Evolutionary conservation across 2,888 invertebrate species (phyloP), one percentile per base, ranked within the genome.

Genomic region (Pachymerium ferrugineum): DNA sequence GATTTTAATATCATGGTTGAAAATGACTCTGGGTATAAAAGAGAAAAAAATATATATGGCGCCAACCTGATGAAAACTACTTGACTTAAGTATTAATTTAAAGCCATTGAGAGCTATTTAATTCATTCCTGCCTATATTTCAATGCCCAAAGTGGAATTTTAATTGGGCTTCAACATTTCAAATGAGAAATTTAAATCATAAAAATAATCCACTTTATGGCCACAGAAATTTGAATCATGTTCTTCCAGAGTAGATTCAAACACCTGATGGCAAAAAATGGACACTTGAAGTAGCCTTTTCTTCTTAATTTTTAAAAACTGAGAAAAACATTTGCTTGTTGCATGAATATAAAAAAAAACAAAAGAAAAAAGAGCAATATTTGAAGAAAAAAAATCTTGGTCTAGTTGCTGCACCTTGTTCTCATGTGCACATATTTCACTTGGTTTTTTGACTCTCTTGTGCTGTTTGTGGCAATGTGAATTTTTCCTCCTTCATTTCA

Each of bases 231-330:
- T 54, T 54, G 54, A 54, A 54, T 54, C 54, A 22, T 54, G 54
- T 54, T 54, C 54, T 54, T 54, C 54, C 54, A 54, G 54, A 54
- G 54, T 54, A 54, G 54, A 54, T 54, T 54, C 54, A 54, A 54
- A 47, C 47, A 12, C 47, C 47, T 47, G 47, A 47, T 47, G 47
- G 47, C 47, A 47, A 10, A 38, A 38, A 38, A 38, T 12, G 38
- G 38, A 38, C 16, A 38, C 16, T 38, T 47, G 19, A 47, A 19
- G 19, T 19, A 19, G 47, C 19, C 19, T 47, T 47, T 16, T 47
- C 4, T 47, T 42, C 16, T 42, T 47, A 47, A 47, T 47, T 47
- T 47, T 19, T 3, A 19, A 47, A 47, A 47, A 47, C 19, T 47
- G 16, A 8, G 16, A 42, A 8, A 8, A 14, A 14, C 12, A 42